Evolutionary conservation across 2,888 invertebrate genomes (phyloP).

Genomic region (Drosophila nigricruria): DNA sequence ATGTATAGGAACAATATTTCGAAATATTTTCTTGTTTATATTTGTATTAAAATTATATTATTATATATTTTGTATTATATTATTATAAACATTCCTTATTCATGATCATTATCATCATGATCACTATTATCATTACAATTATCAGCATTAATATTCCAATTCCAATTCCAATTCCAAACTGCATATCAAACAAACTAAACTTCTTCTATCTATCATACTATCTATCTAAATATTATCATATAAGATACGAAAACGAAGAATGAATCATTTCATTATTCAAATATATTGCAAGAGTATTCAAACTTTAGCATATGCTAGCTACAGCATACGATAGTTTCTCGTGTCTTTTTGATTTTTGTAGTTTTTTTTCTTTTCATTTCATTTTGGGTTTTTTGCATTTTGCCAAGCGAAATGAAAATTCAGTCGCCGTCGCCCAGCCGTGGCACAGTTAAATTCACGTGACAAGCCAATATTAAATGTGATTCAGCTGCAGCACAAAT

Average conservation of each 20-base stretch:
- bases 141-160: no score
- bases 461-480: constrained; percentile 79
- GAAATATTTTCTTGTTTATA: no score
- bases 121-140: no score
- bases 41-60: no score
- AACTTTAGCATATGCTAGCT: background rate
- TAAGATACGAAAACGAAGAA: background rate
- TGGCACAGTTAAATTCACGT: constrained; percentile 78
- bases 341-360: background rate
- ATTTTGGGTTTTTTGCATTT: constrained; percentile 44
- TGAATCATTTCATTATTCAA: background rate
- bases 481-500: constrained; percentile 61
- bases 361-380: constrained; percentile 3
- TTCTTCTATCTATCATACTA: background rate
- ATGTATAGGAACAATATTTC: no score
- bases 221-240: background rate
- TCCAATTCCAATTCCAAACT: no score
- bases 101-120: background rate
- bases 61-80: no score
- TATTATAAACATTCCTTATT: background rate
- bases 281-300: background rate
- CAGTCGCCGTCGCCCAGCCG: constrained; percentile 42
- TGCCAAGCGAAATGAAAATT: constrained; percentile 45
- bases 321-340: background rate
- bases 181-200: no score